Conservation (phyloP, 2,888 invertebrate species). For the Ecdyonurus torrentis region DNA sequence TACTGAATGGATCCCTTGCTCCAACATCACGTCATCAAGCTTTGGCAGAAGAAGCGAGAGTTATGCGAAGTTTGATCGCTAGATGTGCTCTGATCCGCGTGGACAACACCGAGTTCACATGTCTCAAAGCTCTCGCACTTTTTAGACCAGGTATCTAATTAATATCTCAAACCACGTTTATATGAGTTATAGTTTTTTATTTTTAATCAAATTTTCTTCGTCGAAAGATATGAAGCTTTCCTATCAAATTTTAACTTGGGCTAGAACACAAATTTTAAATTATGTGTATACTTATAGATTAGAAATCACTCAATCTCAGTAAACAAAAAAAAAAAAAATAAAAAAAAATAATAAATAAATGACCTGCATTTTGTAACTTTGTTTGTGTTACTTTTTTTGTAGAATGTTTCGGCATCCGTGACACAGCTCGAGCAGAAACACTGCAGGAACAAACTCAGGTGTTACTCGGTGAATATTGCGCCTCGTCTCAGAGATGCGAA, state of each 20-base stretch:
- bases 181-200: no score
- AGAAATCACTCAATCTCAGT: no score
- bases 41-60: slow-evolving; percentile 37
- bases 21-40: slow-evolving; percentile 33
- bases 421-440: slow-evolving; percentile 39
- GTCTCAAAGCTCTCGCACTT: slow-evolving; percentile 63
- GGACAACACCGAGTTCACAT: slow-evolving; percentile 71
- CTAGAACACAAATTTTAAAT: no score
- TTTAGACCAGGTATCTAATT: slow-evolving; percentile 72
- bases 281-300: no score
- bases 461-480: slow-evolving; percentile 56
- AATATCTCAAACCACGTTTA: no score
- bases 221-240: no score
- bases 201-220: no score
- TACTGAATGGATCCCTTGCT: slow-evolving; percentile 29
- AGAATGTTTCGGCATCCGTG: slow-evolving; percentile 45
- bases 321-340: no score
- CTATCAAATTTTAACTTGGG: no score
- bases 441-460: slow-evolving; percentile 68
- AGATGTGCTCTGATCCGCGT: slow-evolving; percentile 46
- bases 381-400: no score
- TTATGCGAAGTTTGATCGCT: slow-evolving; percentile 44
- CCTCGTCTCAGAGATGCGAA: slow-evolving; percentile 12
- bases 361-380: background rate
- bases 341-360: background rate